Evolutionary conservation across 1,140 invertebrate species (phyloP).

Genomic region (Drosophila pectinifera): DNA sequence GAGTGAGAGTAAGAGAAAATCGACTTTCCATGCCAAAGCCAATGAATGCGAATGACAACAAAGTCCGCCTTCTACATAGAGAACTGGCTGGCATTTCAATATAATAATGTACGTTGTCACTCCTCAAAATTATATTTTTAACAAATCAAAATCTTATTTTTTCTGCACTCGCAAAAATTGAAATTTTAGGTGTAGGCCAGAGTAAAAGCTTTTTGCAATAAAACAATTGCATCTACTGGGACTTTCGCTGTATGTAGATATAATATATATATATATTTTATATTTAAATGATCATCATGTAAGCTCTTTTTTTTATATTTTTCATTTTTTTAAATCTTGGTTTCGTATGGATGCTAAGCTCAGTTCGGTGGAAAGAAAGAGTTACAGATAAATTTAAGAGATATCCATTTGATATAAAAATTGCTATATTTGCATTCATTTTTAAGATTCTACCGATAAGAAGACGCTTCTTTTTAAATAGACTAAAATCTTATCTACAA

Average conservation of each 20-base stretch:
- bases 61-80: constrained; percentile 18
- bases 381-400: background rate
- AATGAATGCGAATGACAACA: constrained; percentile 21
- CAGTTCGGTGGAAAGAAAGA: too few species aligned
- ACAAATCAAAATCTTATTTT: background rate
- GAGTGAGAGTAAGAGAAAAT: constrained; percentile 26
- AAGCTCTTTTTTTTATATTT: background rate
- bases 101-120: too few species aligned
- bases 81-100: constrained; percentile 1
- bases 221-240: too few species aligned
- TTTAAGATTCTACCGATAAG: too few species aligned
- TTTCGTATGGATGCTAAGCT: too few species aligned
- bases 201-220: background rate
- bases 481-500: background rate
- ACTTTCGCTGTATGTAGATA: too few species aligned
- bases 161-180: background rate
- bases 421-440: too few species aligned
- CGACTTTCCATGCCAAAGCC: constrained; percentile 27
- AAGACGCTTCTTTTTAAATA: too few species aligned
- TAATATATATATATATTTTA: background rate
- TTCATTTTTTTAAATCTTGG: background rate
- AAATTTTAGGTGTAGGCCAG: too few species aligned
- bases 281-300: background rate
- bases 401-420: too few species aligned
- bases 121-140: background rate